A percentile compares a stretch with the other conserved stretches of the same genome.
These are phyloP conservation scores for Forficula auricularia DNA, from an alignment of 1,140 invertebrate genomes.

Conservation along the genomic window DNA sequence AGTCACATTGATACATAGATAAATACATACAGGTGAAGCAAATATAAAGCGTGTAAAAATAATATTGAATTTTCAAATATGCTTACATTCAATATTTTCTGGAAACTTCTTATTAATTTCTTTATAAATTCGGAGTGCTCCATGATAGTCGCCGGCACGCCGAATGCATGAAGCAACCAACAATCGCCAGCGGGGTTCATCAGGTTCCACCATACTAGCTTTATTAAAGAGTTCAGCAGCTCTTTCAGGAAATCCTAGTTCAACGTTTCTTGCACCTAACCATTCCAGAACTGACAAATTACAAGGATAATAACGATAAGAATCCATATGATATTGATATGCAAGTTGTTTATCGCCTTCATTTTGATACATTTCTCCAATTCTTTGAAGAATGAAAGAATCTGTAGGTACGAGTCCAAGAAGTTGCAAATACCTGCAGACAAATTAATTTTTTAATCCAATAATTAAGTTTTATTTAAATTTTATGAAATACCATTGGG, in stretches of 20 bases:
- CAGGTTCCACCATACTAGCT: conserved; percentile 71
- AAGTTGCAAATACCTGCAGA: conserved; percentile 60
- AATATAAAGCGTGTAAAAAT: no score
- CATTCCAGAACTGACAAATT: conserved; percentile 81
- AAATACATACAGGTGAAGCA: no score
- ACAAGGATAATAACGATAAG: conserved; percentile 75
- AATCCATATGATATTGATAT: conserved; percentile 80
- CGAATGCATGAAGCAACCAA: conserved; percentile 70
- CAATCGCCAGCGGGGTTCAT: conserved; percentile 66
- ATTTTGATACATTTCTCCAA: conserved; percentile 70
- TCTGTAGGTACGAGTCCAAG: conserved; percentile 70
- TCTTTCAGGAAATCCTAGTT: conserved; percentile 77
- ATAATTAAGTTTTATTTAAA: neutral
- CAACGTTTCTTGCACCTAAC: conserved; percentile 79
- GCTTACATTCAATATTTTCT: conserved; percentile 64
- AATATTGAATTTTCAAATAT: no score
- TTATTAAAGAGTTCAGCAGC: conserved; percentile 75
- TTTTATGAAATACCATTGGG: conserved; percentile 37
- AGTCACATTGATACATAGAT: no score
- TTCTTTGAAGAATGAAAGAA: conserved; percentile 58
- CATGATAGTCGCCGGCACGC: conserved; percentile 65
- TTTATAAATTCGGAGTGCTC: conserved; percentile 64
- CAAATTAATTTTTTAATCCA: neutral
- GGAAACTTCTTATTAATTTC: conserved; percentile 61
- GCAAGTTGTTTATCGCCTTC: conserved; percentile 80